A percentile compares a stretch with the other conserved stretches of the same genome.
Conservation (phyloP, 2,888 invertebrate genomes). For the Eremobia ochroleuca region DNA sequence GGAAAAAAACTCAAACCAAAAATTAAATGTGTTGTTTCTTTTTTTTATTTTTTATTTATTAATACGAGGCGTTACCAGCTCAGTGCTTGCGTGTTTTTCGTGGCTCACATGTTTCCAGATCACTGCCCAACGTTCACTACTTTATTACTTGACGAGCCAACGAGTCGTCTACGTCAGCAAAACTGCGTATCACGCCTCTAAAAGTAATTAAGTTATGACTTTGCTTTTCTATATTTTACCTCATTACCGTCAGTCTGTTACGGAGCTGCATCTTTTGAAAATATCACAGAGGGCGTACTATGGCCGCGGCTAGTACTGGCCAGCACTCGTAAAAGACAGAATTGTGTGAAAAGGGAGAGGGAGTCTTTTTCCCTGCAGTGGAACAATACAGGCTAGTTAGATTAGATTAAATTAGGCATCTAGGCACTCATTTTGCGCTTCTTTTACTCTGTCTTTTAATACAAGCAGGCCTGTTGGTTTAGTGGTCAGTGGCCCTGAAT, state of each 20-base stretch:
- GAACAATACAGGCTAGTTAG: too few relatives aligned
- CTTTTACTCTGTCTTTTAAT: too few relatives aligned
- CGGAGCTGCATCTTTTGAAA: neutral
- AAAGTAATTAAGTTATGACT: constrained; percentile 16
- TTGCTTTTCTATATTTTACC: constrained; percentile 1
- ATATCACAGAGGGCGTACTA: neutral
- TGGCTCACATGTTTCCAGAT: neutral
- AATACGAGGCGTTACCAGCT: neutral
- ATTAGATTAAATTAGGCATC: too few relatives aligned
- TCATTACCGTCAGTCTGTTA: neutral
- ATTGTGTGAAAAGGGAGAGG: too few relatives aligned
- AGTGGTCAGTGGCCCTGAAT: too few relatives aligned
- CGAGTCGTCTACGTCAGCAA: neutral
- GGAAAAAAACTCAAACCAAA: neutral
- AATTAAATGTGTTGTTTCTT: neutral
- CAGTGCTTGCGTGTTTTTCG: neutral
- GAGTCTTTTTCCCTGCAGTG: too few relatives aligned
- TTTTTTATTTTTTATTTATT: too few relatives aligned
- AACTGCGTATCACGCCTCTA: neutral
- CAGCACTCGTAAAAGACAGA: too few relatives aligned
- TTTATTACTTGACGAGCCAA: constrained; percentile 9
- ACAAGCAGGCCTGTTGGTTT: too few relatives aligned
- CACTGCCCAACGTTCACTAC: constrained; percentile 2
- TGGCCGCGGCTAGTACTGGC: too few relatives aligned
- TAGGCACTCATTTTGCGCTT: too few relatives aligned